These are phyloP conservation scores for Hymenopus coronatus DNA, from an alignment of 2,888 invertebrate species.

Conservation along the genomic window DNA sequence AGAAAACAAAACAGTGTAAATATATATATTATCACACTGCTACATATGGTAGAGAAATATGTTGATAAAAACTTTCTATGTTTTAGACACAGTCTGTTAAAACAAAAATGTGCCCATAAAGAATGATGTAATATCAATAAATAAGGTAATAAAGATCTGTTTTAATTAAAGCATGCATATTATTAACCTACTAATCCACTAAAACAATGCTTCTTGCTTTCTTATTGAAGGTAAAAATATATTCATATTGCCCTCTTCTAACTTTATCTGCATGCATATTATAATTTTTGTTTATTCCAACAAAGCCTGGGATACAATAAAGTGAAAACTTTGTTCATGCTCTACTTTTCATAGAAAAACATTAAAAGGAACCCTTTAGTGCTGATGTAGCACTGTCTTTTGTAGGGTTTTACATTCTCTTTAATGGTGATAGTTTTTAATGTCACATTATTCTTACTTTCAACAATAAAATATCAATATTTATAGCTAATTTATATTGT, in stretches of 20 bases:
- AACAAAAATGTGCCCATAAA: neutral
- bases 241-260: neutral
- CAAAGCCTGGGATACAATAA: no score
- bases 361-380: no score
- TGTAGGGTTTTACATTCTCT: no score
- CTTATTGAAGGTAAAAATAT: neutral
- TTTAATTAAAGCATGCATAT: neutral
- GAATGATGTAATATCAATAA: neutral
- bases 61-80: neutral
- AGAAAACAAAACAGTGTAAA: neutral
- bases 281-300: no score
- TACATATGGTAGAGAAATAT: neutral
- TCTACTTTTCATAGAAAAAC: no score
- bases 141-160: constrained; percentile 2
- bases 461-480: no score
- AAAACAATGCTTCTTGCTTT: neutral
- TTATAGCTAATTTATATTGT: no score
- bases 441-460: no score
- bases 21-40: neutral
- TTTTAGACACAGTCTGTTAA: constrained; percentile 12
- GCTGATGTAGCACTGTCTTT: no score
- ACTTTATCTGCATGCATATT: no score
- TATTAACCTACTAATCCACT: neutral
- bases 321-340: no score
- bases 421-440: no score